phyloP scores from a whole-genome alignment of 2,888 invertebrate genomes.

The Galeruca laticollis region DNA sequence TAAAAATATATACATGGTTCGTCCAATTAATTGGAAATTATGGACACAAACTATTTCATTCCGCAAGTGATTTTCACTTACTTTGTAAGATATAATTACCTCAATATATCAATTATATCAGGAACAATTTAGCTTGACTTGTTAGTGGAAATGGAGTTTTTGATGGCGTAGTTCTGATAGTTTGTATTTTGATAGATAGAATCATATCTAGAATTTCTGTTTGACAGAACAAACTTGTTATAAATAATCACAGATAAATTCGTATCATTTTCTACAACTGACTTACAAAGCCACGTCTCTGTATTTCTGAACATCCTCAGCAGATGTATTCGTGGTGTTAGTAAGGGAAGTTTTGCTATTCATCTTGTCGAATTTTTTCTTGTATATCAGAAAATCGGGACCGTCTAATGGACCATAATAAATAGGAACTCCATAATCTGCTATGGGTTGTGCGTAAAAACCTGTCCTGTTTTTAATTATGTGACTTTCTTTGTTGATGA shows the following conservation, averaged over 20 bases:
- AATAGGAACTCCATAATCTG: conserved; percentile 65
- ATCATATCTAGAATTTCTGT: no score
- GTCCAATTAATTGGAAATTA: no score
- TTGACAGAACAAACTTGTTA: neutral
- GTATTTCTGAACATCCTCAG: conserved; percentile 67
- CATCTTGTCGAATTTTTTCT: conserved; percentile 63
- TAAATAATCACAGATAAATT: neutral
- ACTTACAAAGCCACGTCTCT: conserved; percentile 65
- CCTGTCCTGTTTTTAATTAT: conserved; percentile 63
- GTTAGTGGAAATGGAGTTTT: no score
- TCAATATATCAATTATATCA: no score
- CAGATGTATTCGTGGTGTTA: conserved; percentile 59
- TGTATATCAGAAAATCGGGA: conserved; percentile 66
- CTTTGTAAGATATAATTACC: no score
- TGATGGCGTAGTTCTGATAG: no score
- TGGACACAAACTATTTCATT: no score
- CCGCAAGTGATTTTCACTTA: no score
- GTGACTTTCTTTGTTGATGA: conserved; percentile 55
- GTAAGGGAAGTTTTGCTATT: conserved; percentile 64
- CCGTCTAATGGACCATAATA: conserved; percentile 66
- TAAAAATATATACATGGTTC: neutral
- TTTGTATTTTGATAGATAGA: no score
- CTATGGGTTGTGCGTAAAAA: conserved; percentile 65
- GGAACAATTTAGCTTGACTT: no score
- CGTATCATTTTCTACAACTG: no score